Evolutionary conservation across 2,888 invertebrate species (phyloP).

Genomic region (Sminthurides aquaticus): DNA sequence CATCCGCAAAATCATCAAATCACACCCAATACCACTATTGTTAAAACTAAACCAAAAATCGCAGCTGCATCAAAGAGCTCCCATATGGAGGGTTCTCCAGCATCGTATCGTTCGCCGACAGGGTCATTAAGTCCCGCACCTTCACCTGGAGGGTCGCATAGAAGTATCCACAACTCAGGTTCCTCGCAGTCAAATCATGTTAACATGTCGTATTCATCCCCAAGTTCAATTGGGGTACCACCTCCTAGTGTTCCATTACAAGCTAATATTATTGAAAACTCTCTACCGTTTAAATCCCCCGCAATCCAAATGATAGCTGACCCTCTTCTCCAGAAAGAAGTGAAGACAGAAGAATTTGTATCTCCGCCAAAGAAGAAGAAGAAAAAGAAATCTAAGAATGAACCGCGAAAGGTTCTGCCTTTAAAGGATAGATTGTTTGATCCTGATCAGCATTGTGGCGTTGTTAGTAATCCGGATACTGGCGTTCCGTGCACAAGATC

Average conservation of each 20-base stretch:
- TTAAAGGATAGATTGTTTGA: constrained; percentile 62
- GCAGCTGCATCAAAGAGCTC: neutral
- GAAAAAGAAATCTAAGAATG: constrained; percentile 46
- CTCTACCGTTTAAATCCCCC: too few species aligned
- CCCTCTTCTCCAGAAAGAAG: too few species aligned
- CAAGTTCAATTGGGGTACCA: neutral
- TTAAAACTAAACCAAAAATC: neutral
- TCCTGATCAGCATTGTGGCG: constrained; percentile 76
- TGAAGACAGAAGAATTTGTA: constrained; percentile 17
- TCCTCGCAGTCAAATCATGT: neutral
- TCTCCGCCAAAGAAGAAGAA: constrained; percentile 35
- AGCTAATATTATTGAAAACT: neutral
- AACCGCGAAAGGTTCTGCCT: constrained; percentile 39
- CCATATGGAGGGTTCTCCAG: neutral
- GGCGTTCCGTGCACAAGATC: constrained; percentile 70
- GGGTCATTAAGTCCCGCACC: neutral
- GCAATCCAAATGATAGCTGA: too few species aligned
- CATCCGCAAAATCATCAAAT: neutral
- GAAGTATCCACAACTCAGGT: neutral
- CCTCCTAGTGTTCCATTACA: neutral
- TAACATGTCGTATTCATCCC: too few species aligned
- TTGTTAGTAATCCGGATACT: constrained; percentile 57
- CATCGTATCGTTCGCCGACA: neutral
- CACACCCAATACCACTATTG: neutral
- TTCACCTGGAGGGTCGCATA: neutral